phyloP scores from a whole-genome alignment of 2,888 invertebrate species.

The Apomyelois bistriatella region DNA sequence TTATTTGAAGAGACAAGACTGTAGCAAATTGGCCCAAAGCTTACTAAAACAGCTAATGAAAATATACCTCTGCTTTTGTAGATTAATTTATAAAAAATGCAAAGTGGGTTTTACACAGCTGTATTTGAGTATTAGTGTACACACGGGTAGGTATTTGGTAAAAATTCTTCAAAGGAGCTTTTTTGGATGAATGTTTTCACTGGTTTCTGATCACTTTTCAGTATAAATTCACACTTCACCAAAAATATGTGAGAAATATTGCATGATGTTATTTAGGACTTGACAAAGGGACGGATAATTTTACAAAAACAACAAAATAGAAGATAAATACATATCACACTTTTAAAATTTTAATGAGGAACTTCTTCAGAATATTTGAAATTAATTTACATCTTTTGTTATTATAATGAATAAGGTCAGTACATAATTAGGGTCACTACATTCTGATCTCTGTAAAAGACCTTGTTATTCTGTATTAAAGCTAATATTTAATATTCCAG shows the following conservation, averaged over 20 bases:
- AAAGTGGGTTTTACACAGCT: constrained; percentile 35
- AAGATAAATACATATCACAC: constrained; percentile 36
- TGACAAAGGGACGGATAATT: constrained; percentile 26
- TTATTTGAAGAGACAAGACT: constrained; percentile 8
- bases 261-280: constrained; percentile 38
- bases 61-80: constrained; percentile 47
- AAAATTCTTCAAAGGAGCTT: constrained; percentile 31
- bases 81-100: constrained; percentile 23
- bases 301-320: constrained; percentile 34
- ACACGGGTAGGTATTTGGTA: constrained; percentile 46
- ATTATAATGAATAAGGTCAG: constrained; percentile 66
- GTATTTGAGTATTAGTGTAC: constrained; percentile 28
- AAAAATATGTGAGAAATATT: constrained; percentile 55
- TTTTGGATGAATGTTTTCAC: constrained; percentile 60
- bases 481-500: constrained; percentile 79
- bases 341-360: constrained; percentile 38
- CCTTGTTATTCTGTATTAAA: constrained; percentile 72
- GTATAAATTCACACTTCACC: constrained; percentile 66
- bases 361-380: constrained; percentile 34
- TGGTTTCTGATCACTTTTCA: constrained; percentile 74
- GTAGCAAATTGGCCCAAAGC: constrained; percentile 2
- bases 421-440: constrained; percentile 64
- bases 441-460: constrained; percentile 59
- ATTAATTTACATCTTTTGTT: constrained; percentile 48
- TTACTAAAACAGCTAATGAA: constrained; percentile 13